These are phyloP conservation scores for Pantherophis guttatus DNA, from an alignment of 2,113 vertebrate genomes.

Conservation along the genomic window DNA sequence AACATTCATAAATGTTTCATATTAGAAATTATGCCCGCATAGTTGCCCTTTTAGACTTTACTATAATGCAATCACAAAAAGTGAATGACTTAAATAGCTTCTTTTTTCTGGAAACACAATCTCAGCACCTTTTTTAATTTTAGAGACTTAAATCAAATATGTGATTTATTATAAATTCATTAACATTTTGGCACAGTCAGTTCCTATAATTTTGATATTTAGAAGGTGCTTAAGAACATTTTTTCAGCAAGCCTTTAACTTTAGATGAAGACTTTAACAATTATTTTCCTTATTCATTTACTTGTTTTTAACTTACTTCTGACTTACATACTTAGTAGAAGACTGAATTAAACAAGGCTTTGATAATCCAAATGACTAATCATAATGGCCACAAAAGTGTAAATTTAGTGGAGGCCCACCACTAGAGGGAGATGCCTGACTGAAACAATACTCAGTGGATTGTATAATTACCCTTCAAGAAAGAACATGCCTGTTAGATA, in stretches of 20 bases:
- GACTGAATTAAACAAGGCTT: neutral
- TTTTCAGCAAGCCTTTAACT: neutral
- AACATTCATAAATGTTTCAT: neutral
- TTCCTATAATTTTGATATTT: neutral
- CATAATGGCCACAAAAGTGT: fast-evolving
- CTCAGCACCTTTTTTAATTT: neutral
- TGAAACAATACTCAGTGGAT: neutral
- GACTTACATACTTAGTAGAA: neutral
- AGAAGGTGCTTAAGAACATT: neutral
- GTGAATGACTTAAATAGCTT: neutral
- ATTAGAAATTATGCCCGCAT: neutral
- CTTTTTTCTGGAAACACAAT: neutral
- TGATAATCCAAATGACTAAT: neutral
- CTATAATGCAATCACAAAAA: neutral
- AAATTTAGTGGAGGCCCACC: constrained; percentile 26
- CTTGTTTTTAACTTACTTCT: neutral
- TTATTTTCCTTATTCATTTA: neutral
- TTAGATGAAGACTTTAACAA: neutral
- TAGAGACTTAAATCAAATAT: neutral
- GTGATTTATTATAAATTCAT: neutral
- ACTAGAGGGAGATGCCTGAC: constrained; percentile 67
- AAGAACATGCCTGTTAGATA: neutral
- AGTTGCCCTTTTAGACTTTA: neutral
- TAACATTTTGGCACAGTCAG: neutral
- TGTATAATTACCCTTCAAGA: neutral